phyloP scores from a whole-genome alignment of 2,797 vertebrate genomes.

The Kryptolebias ocellatus region DNA sequence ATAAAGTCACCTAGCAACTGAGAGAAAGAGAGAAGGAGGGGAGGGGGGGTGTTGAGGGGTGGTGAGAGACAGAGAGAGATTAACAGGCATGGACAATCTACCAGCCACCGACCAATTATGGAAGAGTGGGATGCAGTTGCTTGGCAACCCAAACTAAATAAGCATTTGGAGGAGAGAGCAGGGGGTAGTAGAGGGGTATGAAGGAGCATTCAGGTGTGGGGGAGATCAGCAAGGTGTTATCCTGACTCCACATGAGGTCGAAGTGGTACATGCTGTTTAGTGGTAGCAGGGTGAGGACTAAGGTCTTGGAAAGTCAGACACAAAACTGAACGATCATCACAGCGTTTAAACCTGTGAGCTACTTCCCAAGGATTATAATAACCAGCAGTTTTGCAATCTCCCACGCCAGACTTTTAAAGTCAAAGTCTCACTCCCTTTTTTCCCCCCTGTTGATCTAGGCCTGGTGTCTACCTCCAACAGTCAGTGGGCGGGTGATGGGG shows the following conservation, averaged over 20 bases:
- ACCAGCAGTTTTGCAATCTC: background rate
- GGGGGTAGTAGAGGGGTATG: conserved; percentile 38
- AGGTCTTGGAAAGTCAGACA: conserved; percentile 21
- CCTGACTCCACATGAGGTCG: conserved; percentile 39
- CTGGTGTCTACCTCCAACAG: no score
- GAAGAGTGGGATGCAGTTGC: conserved; percentile 84
- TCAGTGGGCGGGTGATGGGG: no score
- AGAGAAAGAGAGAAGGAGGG: conserved; percentile 50
- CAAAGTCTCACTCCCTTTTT: background rate
- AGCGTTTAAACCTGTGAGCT: background rate
- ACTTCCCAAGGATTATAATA: background rate
- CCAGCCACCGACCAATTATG: conserved; percentile 75
- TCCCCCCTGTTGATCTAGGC: no score
- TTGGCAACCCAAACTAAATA: conserved; percentile 84
- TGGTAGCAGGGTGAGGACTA: conserved; percentile 1
- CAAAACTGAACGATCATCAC: background rate
- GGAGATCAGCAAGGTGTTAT: conserved; percentile 41
- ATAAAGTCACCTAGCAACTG: conserved; percentile 91
- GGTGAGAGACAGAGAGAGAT: conserved; percentile 58
- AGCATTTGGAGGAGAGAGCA: conserved; percentile 35
- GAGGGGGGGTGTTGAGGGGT: background rate
- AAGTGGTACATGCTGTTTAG: conserved; percentile 15
- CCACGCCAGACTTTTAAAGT: background rate
- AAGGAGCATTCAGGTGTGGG: conserved; percentile 34
- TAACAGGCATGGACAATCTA: conserved; percentile 77